Evolutionary conservation across 2,113 vertebrate genomes (phyloP).

Genomic region (Pogonocichla stellata): DNA sequence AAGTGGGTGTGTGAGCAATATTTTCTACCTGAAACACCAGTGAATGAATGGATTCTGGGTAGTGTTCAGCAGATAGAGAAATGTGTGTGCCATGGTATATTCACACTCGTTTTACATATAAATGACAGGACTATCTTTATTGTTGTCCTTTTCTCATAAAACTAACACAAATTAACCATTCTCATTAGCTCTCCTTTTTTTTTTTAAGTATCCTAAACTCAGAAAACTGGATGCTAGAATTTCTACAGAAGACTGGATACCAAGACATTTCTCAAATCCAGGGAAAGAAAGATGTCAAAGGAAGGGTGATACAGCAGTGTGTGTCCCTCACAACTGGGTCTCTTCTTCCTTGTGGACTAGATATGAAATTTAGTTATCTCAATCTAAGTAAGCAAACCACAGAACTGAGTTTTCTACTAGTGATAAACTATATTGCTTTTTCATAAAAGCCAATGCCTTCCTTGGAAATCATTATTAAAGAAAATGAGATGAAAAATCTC

Average conservation of each 20-base stretch:
- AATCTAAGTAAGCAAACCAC: neutral
- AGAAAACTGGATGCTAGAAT: neutral
- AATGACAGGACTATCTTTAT: rapidly evolving
- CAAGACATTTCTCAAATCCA: neutral
- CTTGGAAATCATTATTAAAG: neutral
- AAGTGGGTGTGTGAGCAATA: neutral
- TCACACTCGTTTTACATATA: neutral
- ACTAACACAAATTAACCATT: neutral
- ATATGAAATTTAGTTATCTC: neutral
- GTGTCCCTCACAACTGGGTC: neutral
- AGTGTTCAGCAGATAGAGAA: neutral
- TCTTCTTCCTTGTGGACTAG: neutral
- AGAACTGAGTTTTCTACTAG: neutral
- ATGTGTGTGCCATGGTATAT: neutral
- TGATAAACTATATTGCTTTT: neutral
- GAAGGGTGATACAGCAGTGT: neutral
- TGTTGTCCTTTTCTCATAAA: neutral
- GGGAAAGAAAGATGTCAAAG: neutral
- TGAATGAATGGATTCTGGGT: rapidly evolving
- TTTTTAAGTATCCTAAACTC: neutral
- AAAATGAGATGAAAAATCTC: neutral
- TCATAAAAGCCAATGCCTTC: neutral
- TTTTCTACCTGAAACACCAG: neutral
- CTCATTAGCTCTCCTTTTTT: neutral
- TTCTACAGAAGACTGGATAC: neutral